phyloP scores from a whole-genome alignment of 2,797 vertebrate genomes.

The Poliocrania exsul region DNA sequence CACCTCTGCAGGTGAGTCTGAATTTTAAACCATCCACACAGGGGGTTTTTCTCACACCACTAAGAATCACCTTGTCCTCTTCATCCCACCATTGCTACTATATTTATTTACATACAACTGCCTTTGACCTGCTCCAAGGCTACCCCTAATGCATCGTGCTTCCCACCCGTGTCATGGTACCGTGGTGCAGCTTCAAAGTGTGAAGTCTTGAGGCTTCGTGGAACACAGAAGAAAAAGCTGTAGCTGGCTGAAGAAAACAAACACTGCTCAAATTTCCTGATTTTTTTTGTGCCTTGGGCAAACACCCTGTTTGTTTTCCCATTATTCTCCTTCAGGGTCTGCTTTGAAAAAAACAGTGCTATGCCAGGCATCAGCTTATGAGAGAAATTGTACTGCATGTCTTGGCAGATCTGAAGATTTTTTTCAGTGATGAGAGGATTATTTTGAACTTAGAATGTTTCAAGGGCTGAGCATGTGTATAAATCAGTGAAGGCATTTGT shows the following conservation, averaged over 20 bases:
- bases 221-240: background rate
- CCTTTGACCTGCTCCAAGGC: constrained; percentile 55
- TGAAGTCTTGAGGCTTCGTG: constrained; percentile 27
- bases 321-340: background rate
- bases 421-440: background rate
- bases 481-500: background rate
- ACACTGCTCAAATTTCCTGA: constrained; percentile 5
- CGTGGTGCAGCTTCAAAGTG: constrained; percentile 26
- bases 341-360: constrained; percentile 26
- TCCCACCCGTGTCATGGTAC: background rate
- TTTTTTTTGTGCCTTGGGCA: constrained; percentile 3
- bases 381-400: background rate
- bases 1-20: background rate
- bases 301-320: constrained; percentile 23
- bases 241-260: constrained; percentile 50
- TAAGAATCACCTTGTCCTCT: constrained; percentile 1
- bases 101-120: constrained; percentile 32
- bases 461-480: background rate
- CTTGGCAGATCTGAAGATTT: background rate
- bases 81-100: background rate
- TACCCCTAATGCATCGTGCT: constrained; percentile 56
- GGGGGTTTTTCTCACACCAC: background rate
- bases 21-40: background rate
- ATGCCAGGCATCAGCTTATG: background rate
- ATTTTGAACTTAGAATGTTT: background rate